A percentile compares a stretch with the other conserved stretches of the same genome.
Conservation (phyloP, 2,888 invertebrate species). For the Tanaodytes sp. region DNA sequence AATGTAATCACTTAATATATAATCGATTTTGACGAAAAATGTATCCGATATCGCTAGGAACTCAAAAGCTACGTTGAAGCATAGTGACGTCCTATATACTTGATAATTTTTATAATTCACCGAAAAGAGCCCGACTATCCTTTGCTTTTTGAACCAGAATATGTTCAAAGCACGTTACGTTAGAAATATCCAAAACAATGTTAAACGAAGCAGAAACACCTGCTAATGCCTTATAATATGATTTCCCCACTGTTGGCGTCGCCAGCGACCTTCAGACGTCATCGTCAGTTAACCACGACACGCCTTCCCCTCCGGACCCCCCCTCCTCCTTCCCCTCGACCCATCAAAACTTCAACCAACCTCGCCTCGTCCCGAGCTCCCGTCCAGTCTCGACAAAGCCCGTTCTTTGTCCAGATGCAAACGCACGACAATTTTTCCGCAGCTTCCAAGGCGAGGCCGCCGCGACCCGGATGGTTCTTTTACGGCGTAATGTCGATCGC, state of each 20-base stretch:
- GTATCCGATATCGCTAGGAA: too few relatives aligned
- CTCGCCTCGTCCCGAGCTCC: too few relatives aligned
- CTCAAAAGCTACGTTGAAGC: too few relatives aligned
- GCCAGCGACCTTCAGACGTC: constrained; percentile 27
- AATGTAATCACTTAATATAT: too few relatives aligned
- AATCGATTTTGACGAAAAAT: too few relatives aligned
- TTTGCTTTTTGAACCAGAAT: too few relatives aligned
- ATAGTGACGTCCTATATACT: too few relatives aligned
- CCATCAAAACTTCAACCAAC: too few relatives aligned
- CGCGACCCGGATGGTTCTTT: constrained; percentile 37
- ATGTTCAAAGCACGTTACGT: neutral
- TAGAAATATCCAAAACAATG: neutral
- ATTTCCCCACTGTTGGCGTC: too few relatives aligned
- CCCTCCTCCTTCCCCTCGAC: neutral
- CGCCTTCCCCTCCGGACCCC: neutral
- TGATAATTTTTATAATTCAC: too few relatives aligned
- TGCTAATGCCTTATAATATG: constrained; percentile 11
- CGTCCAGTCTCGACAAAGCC: constrained; percentile 39
- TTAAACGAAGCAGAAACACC: constrained; percentile 21
- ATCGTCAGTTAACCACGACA: constrained; percentile 17
- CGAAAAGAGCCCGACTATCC: too few relatives aligned
- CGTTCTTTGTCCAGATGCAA: constrained; percentile 37
- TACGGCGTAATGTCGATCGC: constrained; percentile 51
- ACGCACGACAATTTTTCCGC: constrained; percentile 43
- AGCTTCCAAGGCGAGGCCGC: constrained; percentile 30